These are phyloP conservation scores for Xiphorhynchus erythropygius DNA, from an alignment of 2,797 vertebrate genomes.

Conservation along the genomic window DNA sequence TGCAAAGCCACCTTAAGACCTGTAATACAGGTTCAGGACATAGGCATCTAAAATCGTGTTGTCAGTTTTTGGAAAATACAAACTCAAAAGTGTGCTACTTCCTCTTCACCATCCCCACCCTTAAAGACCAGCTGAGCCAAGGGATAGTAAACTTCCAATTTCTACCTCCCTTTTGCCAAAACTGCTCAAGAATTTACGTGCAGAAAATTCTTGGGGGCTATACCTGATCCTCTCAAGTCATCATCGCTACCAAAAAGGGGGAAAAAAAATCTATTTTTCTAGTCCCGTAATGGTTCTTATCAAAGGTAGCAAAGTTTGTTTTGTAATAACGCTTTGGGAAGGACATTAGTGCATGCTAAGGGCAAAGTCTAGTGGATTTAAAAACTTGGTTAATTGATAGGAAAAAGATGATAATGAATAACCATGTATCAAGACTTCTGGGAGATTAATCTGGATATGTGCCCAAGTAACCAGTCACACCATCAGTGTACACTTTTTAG, in stretches of 20 bases:
- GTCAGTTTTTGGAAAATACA: not conserved
- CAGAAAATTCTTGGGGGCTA: not conserved
- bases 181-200: not conserved
- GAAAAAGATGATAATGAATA: not conserved
- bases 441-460: not conserved
- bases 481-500: not conserved
- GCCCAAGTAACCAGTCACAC: not conserved
- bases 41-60: not conserved
- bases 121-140: not conserved
- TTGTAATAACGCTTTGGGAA: conserved; percentile 1
- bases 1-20: not conserved
- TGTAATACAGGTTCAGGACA: not conserved
- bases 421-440: not conserved
- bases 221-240: not conserved
- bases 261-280: not conserved
- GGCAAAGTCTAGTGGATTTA: conserved; percentile 35
- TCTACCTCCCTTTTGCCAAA: not conserved
- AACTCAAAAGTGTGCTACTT: not conserved
- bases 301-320: not conserved
- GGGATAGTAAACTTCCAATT: not conserved
- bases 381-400: conserved; percentile 22
- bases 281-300: not conserved
- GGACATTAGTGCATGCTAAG: not conserved
- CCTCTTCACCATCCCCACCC: not conserved
- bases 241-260: not conserved